Evolutionary conservation across 2,113 vertebrate genomes (phyloP).

Genomic region (Brevimyrus niger): DNA sequence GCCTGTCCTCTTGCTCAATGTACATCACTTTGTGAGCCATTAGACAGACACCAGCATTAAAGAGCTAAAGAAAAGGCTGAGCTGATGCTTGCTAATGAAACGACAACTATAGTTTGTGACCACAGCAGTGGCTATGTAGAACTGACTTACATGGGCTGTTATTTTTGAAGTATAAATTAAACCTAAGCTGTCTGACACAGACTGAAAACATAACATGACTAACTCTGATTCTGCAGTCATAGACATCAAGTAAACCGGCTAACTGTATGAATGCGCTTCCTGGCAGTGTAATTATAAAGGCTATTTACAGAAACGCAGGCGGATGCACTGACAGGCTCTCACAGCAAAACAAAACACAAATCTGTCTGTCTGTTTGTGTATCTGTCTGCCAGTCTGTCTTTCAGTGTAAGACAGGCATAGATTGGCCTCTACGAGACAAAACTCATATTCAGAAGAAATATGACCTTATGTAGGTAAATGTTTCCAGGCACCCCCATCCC

Average conservation of each 20-base stretch:
- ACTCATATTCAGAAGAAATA: slow-evolving; percentile 48
- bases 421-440: slow-evolving; percentile 43
- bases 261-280: neutral
- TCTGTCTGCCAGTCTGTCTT: slow-evolving; percentile 65
- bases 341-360: slow-evolving; percentile 56
- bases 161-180: neutral
- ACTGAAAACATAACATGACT: neutral
- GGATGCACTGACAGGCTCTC: slow-evolving; percentile 59
- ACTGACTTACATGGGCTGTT: neutral
- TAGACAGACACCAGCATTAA: neutral
- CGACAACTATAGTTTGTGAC: neutral
- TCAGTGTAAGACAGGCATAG: slow-evolving; percentile 62
- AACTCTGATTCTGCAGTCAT: neutral
- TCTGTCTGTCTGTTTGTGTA: slow-evolving; percentile 71
- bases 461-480: slow-evolving; percentile 29
- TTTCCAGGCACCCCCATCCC: slow-evolving; percentile 49
- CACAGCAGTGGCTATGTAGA: neutral
- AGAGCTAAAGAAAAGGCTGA: neutral
- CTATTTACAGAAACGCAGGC: slow-evolving; percentile 10
- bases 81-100: neutral
- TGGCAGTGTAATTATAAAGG: neutral
- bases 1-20: neutral
- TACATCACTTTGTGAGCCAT: neutral
- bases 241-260: too few species aligned
- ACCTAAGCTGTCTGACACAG: neutral